Conservation (phyloP, 2,888 invertebrate species). For the Ectobius pallidus region DNA sequence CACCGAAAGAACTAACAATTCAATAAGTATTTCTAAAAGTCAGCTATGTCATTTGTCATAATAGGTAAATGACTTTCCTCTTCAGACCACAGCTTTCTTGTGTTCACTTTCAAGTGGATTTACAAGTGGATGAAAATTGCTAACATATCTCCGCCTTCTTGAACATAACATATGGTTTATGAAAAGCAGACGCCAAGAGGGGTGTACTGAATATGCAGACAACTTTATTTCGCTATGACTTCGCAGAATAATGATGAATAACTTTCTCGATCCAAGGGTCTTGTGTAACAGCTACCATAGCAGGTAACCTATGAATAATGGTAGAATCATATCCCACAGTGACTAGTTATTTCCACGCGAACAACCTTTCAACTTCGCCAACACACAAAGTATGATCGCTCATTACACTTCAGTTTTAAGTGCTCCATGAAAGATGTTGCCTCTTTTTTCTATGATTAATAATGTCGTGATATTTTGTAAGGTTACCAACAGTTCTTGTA, state of each 20-base stretch:
- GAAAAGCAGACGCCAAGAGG: background rate
- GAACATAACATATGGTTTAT: background rate
- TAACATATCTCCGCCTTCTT: too few species aligned
- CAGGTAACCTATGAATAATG: background rate
- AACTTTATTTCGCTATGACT: constrained; percentile 19
- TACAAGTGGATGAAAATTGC: too few species aligned
- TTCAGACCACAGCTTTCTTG: too few species aligned
- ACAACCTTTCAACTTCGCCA: constrained; percentile 7
- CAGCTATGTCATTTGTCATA: too few species aligned
- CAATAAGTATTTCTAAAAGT: too few species aligned
- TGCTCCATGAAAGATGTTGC: background rate
- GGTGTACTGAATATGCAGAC: too few species aligned
- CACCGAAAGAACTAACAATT: too few species aligned
- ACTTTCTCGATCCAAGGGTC: constrained; percentile 2
- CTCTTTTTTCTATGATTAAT: too few species aligned
- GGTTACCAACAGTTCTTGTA: too few species aligned
- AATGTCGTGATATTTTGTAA: too few species aligned
- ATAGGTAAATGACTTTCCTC: too few species aligned
- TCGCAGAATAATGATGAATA: constrained; percentile 22
- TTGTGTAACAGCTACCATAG: constrained; percentile 7
- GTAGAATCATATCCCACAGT: background rate
- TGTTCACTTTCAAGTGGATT: too few species aligned
- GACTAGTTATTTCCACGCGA: background rate
- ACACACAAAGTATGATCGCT: background rate
- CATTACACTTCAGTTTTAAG: background rate